Conservation (phyloP, 2,888 invertebrate genomes). For the Pristionchus mayeri region DNA sequence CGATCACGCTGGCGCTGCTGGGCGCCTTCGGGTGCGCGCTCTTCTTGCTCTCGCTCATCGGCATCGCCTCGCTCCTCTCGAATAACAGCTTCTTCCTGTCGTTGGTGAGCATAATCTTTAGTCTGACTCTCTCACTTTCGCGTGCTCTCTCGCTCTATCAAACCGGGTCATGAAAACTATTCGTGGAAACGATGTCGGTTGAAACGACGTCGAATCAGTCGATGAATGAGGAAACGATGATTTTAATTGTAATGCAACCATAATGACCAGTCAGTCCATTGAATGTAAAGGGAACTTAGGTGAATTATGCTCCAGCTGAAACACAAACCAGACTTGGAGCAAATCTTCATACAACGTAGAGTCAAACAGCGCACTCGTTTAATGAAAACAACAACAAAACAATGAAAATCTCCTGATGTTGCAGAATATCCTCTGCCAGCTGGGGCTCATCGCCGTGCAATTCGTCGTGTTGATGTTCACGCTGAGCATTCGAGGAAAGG, state of each 20-base stretch:
- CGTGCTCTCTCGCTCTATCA: too few relatives aligned
- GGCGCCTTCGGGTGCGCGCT: conserved; percentile 3
- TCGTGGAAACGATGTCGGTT: too few relatives aligned
- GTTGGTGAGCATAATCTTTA: not conserved
- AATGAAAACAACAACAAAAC: not conserved
- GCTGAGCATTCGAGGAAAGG: conserved; percentile 39
- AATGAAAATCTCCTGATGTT: not conserved
- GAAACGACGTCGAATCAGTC: too few relatives aligned
- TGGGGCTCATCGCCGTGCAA: conserved; percentile 43
- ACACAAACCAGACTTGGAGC: too few relatives aligned
- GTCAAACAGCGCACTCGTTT: not conserved
- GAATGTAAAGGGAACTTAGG: too few relatives aligned
- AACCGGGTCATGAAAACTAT: too few relatives aligned
- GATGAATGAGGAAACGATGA: too few relatives aligned
- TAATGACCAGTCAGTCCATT: too few relatives aligned
- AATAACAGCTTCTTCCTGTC: conserved; percentile 49
- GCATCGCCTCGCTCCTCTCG: conserved; percentile 39
- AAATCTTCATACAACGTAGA: too few relatives aligned
- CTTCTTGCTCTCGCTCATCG: conserved; percentile 43
- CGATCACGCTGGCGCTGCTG: conserved; percentile 31
- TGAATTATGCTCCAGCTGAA: too few relatives aligned
- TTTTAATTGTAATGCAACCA: too few relatives aligned
- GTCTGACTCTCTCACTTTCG: too few relatives aligned
- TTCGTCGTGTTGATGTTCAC: conserved; percentile 48
- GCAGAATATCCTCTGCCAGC: conserved; percentile 47